Evolutionary conservation across 1,140 invertebrate genomes (phyloP).

Genomic region (Uloborus diversus): DNA sequence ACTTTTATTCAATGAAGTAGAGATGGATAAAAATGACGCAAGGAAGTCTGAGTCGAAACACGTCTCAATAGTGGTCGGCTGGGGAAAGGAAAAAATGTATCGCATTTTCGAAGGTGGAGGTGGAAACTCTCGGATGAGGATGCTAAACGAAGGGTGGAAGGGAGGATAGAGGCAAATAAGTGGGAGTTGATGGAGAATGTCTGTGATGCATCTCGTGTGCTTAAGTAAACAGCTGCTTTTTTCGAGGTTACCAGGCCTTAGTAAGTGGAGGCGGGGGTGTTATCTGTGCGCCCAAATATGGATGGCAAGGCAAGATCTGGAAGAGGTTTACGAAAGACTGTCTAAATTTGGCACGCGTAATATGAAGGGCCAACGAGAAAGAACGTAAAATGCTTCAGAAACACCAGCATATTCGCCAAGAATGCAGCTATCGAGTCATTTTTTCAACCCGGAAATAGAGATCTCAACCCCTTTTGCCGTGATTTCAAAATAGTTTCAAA

Average conservation of each 20-base stretch:
- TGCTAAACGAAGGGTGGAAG: too few relatives aligned
- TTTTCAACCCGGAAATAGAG: neutral
- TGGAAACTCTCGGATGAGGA: too few relatives aligned
- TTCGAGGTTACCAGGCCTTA: constrained; percentile 7
- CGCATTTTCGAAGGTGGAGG: too few relatives aligned
- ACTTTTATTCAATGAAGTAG: too few relatives aligned
- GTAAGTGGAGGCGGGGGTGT: constrained; percentile 27
- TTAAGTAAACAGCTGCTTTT: constrained; percentile 32
- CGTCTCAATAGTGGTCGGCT: neutral
- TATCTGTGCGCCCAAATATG: constrained; percentile 36
- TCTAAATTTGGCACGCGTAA: constrained; percentile 43
- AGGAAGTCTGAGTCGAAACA: too few relatives aligned
- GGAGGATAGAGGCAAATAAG: too few relatives aligned
- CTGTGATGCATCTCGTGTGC: neutral
- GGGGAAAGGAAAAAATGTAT: too few relatives aligned
- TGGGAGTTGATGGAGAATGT: constrained; percentile 1
- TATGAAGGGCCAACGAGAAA: constrained; percentile 50
- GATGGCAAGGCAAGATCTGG: constrained; percentile 48
- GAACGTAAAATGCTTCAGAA: constrained; percentile 34
- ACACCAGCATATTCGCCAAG: constrained; percentile 37
- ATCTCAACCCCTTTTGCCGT: too few relatives aligned
- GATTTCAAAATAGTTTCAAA: too few relatives aligned
- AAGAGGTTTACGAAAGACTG: constrained; percentile 25
- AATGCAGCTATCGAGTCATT: constrained; percentile 4
- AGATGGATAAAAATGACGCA: too few relatives aligned